phyloP scores from a whole-genome alignment of 2,113 vertebrate species.

The Oxyura jamaicensis region DNA sequence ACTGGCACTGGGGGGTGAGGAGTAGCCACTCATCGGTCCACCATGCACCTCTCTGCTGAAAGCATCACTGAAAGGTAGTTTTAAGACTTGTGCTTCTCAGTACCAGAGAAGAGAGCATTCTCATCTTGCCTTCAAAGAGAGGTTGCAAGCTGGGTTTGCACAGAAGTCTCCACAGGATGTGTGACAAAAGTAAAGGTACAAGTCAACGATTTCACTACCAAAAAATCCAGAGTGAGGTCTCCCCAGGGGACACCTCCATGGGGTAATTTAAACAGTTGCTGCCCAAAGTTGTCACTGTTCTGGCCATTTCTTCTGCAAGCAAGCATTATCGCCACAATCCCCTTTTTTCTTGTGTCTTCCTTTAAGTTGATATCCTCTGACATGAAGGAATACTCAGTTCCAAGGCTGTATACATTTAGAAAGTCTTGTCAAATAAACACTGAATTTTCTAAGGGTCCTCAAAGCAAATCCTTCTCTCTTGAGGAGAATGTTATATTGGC shows the following conservation, averaged over 20 bases:
- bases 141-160: not conserved
- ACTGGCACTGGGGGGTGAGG: not conserved
- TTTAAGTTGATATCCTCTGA: not conserved
- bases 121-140: not conserved
- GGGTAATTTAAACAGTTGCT: not conserved
- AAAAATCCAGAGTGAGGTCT: not conserved
- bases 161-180: not conserved
- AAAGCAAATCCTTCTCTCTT: not conserved
- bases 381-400: not conserved
- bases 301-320: not conserved
- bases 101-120: not conserved
- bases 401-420: not conserved
- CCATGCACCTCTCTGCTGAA: accelerated
- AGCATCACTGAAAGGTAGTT: not conserved
- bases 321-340: not conserved
- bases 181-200: not conserved
- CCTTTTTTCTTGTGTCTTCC: not conserved
- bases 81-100: not conserved
- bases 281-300: not conserved
- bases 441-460: not conserved
- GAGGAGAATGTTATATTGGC: not conserved
- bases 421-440: not conserved
- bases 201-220: not conserved
- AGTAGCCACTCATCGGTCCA: not conserved
- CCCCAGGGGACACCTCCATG: not conserved